Percentiles rank a stretch among this genome's conserved stretches.
Evolutionary conservation across 2,113 vertebrate genomes (phyloP).

Genomic region (Solea senegalensis): DNA sequence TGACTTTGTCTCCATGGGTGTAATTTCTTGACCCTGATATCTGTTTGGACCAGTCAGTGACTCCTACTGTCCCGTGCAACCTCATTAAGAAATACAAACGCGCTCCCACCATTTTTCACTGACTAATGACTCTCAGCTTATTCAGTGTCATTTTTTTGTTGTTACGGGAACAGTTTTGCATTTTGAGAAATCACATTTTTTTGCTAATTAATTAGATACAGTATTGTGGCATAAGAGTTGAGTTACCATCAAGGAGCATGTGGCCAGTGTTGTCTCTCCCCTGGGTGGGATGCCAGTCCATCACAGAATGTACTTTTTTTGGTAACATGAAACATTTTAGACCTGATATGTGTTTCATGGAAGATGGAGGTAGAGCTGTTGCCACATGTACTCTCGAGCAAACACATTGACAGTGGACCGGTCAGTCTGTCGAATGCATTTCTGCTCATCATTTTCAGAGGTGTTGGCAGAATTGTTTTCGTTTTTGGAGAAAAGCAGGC

Average conservation of each 20-base stretch:
- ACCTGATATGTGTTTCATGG: too few relatives aligned
- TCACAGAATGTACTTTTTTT: too few relatives aligned
- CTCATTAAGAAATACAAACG: conserved; percentile 3
- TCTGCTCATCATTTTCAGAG: not conserved
- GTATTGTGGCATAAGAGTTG: too few relatives aligned
- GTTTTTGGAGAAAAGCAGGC: not conserved
- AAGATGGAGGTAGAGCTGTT: too few relatives aligned
- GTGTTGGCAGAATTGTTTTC: not conserved
- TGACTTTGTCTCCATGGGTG: conserved; percentile 29
- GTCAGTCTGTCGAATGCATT: not conserved
- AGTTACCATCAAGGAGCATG: too few relatives aligned
- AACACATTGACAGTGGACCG: not conserved
- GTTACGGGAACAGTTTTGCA: conserved; percentile 11
- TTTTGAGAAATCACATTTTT: conserved; percentile 7
- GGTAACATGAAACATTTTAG: too few relatives aligned
- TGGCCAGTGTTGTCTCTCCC: too few relatives aligned
- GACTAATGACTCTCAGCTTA: conserved; percentile 18
- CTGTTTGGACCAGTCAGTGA: conserved; percentile 37
- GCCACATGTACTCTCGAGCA: not conserved
- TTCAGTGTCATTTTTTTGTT: conserved; percentile 1
- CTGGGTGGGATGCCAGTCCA: too few relatives aligned
- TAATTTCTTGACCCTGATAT: conserved; percentile 25
- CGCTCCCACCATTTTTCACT: conserved; percentile 6
- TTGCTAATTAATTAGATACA: not conserved
- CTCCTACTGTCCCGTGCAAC: not conserved